Evolutionary conservation across 2,113 vertebrate species (phyloP).

Genomic region (Upupa epops): DNA sequence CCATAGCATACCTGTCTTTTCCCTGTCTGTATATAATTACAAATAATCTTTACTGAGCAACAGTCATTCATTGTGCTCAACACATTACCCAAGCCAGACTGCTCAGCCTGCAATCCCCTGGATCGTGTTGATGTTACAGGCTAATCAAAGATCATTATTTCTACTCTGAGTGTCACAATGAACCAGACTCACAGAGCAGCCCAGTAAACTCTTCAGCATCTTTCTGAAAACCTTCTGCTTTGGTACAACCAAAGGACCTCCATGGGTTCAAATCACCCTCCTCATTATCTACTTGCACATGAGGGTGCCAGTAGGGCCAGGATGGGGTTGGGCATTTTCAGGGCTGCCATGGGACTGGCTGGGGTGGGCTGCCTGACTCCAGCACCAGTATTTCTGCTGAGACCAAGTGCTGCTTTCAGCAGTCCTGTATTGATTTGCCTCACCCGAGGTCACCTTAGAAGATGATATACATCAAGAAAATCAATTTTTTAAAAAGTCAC

Average conservation of each 20-base stretch:
- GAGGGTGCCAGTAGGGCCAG: background rate
- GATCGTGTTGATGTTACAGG: background rate
- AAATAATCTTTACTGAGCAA: background rate
- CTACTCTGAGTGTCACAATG: background rate
- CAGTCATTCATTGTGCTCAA: too few relatives aligned
- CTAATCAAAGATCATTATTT: background rate
- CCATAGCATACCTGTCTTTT: background rate
- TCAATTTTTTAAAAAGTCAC: slow-evolving; percentile 18
- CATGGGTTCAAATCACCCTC: background rate
- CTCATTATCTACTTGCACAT: accelerated
- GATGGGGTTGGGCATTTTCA: background rate
- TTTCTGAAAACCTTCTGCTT: background rate
- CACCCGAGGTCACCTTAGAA: slow-evolving; percentile 43
- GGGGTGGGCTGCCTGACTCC: accelerated
- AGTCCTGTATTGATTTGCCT: slow-evolving; percentile 43
- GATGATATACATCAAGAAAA: slow-evolving; percentile 63
- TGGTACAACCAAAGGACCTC: background rate
- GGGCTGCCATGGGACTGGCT: background rate
- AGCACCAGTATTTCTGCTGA: background rate
- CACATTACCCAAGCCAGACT: background rate
- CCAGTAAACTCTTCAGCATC: accelerated
- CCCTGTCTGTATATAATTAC: background rate
- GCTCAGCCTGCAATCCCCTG: background rate
- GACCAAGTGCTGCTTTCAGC: slow-evolving; percentile 13
- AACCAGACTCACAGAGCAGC: background rate